Evolutionary conservation across 92 coral and sea anemone species (phyloP).

Genomic region (Parazoanthus atlanticus): DNA sequence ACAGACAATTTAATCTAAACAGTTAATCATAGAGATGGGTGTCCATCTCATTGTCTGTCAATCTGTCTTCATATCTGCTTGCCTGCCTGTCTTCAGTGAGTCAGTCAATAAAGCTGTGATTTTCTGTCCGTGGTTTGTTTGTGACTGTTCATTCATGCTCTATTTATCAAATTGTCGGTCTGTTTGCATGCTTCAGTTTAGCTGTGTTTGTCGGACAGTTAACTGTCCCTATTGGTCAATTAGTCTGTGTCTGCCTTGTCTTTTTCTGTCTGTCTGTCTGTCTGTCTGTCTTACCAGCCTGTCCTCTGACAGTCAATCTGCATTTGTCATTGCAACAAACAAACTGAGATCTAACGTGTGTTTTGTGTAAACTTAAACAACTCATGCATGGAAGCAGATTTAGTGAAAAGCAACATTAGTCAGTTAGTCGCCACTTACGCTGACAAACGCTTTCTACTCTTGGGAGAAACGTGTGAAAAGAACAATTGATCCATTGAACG

Average conservation of each 20-base stretch:
- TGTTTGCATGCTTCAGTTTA: not conserved
- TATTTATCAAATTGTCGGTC: not conserved
- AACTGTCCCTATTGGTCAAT: not conserved
- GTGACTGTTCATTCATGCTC: not conserved
- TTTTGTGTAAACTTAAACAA: not conserved
- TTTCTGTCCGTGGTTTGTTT: not conserved
- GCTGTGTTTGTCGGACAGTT: not conserved
- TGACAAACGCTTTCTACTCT: slow-evolving; percentile 23
- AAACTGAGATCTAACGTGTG: not conserved
- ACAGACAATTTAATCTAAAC: not conserved
- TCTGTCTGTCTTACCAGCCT: not conserved
- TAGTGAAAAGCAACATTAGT: not conserved
- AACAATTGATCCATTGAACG: slow-evolving; percentile 24
- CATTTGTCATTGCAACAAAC: not conserved
- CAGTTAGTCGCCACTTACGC: slow-evolving; percentile 25
- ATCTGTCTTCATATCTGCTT: not conserved
- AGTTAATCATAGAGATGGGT: not conserved
- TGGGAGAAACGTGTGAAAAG: slow-evolving; percentile 14
- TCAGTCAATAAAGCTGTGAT: not conserved
- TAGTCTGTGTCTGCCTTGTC: not conserved
- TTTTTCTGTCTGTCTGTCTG: not conserved
- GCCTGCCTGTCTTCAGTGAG: not conserved
- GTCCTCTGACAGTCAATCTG: not conserved
- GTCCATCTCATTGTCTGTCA: not conserved
- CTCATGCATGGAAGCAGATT: not conserved